These are phyloP conservation scores for Mesocricetus auratus DNA, from an alignment of 2,113 vertebrate species.

Conservation along the genomic window DNA sequence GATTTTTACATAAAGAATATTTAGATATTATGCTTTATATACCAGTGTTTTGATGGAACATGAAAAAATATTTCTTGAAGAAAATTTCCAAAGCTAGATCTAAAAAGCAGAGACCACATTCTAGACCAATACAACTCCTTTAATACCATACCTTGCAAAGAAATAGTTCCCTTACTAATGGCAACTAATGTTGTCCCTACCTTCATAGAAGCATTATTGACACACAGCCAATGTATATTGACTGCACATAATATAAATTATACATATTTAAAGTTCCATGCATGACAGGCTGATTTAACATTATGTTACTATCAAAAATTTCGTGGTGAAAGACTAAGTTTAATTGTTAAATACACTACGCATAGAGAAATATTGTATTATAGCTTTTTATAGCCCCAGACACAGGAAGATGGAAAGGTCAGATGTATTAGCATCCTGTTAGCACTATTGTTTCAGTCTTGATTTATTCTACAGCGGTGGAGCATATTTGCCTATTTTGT, in stretches of 20 bases:
- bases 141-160: neutral
- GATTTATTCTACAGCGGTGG: neutral
- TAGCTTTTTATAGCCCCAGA: neutral
- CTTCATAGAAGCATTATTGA: neutral
- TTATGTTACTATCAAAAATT: neutral
- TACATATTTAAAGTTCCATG: neutral
- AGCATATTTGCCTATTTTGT: neutral
- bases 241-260: neutral
- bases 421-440: neutral
- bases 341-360: neutral
- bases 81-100: neutral
- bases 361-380: neutral
- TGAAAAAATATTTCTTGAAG: neutral
- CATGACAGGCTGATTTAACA: neutral
- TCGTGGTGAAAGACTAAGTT: neutral
- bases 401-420: neutral
- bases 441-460: neutral
- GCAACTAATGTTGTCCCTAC: neutral
- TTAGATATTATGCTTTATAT: neutral
- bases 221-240: neutral
- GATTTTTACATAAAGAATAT: neutral
- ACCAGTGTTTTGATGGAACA: neutral
- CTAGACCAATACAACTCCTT: neutral
- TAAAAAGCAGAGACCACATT: neutral
- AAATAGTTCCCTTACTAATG: neutral